Conservation (phyloP, 2,888 invertebrate species). For the Nomada flava region DNA sequence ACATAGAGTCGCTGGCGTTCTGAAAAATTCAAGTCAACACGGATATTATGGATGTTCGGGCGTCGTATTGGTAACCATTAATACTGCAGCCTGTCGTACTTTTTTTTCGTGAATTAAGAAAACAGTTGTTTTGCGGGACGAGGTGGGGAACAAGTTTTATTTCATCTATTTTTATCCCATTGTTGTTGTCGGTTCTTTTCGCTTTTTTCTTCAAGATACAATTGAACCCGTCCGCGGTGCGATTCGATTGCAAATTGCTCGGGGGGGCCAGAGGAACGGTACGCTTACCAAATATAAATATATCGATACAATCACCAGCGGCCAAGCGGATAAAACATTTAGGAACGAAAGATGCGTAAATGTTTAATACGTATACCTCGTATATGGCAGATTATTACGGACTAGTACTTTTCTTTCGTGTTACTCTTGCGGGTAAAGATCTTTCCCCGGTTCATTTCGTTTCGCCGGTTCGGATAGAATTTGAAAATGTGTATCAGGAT, state of each 20-base stretch:
- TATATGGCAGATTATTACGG: conserved; percentile 75
- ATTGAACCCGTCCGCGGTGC: conserved; percentile 1
- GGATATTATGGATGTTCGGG: background rate
- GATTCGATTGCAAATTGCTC: conserved; percentile 30
- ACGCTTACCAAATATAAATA: conserved; percentile 25
- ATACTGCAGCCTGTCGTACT: background rate
- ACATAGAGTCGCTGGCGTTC: too few relatives aligned
- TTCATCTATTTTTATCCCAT: too few relatives aligned
- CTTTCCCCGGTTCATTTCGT: conserved; percentile 32
- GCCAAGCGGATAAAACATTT: conserved; percentile 64
- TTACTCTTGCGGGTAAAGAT: conserved; percentile 46
- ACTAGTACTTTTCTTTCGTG: conserved; percentile 64
- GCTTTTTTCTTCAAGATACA: background rate
- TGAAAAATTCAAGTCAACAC: background rate
- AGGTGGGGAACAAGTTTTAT: too few relatives aligned
- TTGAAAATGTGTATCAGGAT: conserved; percentile 49
- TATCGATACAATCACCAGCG: conserved; percentile 42
- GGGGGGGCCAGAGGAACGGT: background rate
- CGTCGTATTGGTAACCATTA: background rate
- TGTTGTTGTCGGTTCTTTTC: background rate
- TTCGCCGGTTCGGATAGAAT: conserved; percentile 59
- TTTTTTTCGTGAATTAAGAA: background rate
- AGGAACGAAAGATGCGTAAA: conserved; percentile 70
- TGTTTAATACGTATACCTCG: conserved; percentile 71
- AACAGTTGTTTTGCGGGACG: background rate